phyloP scores from a whole-genome alignment of 1,140 invertebrate genomes.

The Magallana ariakensis region DNA sequence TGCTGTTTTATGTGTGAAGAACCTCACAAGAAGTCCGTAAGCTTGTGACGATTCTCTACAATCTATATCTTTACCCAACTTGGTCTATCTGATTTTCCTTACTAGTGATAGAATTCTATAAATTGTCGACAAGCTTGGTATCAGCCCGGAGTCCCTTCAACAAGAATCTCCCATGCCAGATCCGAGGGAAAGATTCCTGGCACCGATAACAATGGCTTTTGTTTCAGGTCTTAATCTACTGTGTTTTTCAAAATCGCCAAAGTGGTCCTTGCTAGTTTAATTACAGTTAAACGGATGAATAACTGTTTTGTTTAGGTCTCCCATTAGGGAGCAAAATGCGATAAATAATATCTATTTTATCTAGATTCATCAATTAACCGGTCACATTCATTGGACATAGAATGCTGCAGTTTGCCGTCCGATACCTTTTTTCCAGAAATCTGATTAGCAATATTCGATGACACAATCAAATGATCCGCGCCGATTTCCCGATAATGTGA shows the following conservation, averaged over 20 bases:
- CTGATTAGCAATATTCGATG: slow-evolving; percentile 48
- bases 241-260: slow-evolving; percentile 14
- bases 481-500: slow-evolving; percentile 44
- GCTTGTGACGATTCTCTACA: neutral
- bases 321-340: slow-evolving; percentile 11
- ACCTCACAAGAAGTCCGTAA: neutral
- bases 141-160: neutral
- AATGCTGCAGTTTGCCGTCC: neutral
- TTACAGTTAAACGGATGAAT: slow-evolving; percentile 16
- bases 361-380: slow-evolving; percentile 27
- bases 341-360: slow-evolving; percentile 41
- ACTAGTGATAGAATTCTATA: neutral
- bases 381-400: slow-evolving; percentile 23
- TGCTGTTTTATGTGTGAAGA: neutral
- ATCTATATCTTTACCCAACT: neutral
- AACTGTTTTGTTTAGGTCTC: slow-evolving; percentile 30
- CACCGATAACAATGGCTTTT: neutral
- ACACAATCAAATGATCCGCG: slow-evolving; percentile 45
- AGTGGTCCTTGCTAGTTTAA: slow-evolving; percentile 6
- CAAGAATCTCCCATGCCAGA: neutral
- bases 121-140: slow-evolving; percentile 9
- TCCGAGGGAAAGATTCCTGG: neutral
- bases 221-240: slow-evolving; percentile 7
- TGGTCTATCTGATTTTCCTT: slow-evolving; percentile 23
- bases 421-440: slow-evolving; percentile 46